Percentiles rank a stretch among this genome's conserved stretches.
Conservation (phyloP, 2,797 vertebrate species). For the Decapterus maruadsi region DNA sequence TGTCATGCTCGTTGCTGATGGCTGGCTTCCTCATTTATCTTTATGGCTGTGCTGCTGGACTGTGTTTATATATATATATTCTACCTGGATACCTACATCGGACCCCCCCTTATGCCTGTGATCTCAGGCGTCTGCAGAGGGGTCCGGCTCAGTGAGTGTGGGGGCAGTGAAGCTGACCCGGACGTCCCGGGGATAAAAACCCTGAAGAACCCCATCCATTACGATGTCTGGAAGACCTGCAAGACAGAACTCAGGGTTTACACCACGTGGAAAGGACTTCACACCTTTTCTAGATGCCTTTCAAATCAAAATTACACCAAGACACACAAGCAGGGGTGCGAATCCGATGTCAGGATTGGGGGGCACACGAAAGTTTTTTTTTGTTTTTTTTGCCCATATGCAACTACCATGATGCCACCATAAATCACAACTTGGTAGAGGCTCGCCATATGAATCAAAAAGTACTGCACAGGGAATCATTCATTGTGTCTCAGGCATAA, state of each 20-base stretch:
- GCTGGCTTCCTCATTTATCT: not conserved
- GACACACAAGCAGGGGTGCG: not conserved
- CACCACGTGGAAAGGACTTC: not conserved
- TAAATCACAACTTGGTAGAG: too few relatives aligned
- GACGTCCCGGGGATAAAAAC: conserved; percentile 82
- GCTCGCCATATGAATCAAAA: too few relatives aligned
- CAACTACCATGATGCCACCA: too few relatives aligned
- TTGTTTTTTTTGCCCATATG: too few relatives aligned
- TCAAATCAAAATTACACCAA: not conserved
- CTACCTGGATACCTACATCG: not conserved
- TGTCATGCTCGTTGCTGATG: not conserved
- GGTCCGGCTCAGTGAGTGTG: conserved; percentile 5
- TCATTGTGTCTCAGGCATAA: too few relatives aligned
- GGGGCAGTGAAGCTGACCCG: conserved; percentile 80
- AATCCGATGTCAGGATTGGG: too few relatives aligned
- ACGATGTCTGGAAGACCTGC: conserved; percentile 85
- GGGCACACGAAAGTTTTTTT: too few relatives aligned
- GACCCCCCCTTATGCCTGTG: not conserved
- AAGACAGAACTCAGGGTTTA: conserved; percentile 23
- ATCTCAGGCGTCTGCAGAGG: conserved; percentile 42
- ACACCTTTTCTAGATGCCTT: not conserved
- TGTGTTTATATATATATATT: not conserved
- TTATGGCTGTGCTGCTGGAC: not conserved
- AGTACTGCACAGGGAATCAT: too few relatives aligned
- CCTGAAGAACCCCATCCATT: conserved; percentile 84